Base-by-base conservation (phyloP, 2,113 vertebrate species). In the Cromileptes altivelis region DNA sequence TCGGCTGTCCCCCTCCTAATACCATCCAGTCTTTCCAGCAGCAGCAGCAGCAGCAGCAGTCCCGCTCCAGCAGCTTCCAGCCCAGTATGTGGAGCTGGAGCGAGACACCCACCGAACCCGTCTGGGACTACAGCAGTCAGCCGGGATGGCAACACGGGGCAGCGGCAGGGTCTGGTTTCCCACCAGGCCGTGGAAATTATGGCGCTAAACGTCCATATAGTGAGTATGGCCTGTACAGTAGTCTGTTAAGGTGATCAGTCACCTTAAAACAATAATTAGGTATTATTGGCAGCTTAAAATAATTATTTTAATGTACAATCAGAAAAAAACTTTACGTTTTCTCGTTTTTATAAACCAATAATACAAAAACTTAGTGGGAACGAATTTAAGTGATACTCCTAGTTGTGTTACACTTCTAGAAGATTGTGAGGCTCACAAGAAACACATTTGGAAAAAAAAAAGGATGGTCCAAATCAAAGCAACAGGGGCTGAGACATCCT, bases 71-170 rank as follows among this genome's bases (percentile, higher is more conserved):
- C 79, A 80, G 27, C 87, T 94, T 94, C 81, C 85, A 92, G 4
- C 78, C 92, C 40, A 61, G 68, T 88, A 94, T 93, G 94, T 95
- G 92, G 92, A 92, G 23, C 78, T 93, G 92, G 91, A 6, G 19
- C 21, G 87, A 90, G 71, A 65, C 90, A 7, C 82, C 84, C 1
- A 4, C 52, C 15, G 85, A 86, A 15, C 70, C 53, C 15, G 67
- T 13, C 77, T 92, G 93, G 89, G 70, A 21, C 45, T n/a, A 67
- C 40, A 17, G 70, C 19, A 13, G 40, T 47, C 82, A 53, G 14
- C 58, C 55, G 3, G 74, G 37, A 1, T 81, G 87, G 82, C 21
- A 60, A 4, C 61, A 68, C 2, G 58, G 81, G 37, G 10, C 45
- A 17, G 56, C 50, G 10, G 19, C 60, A 3, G 71, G 67, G 9